A percentile compares a stretch with the other conserved stretches of the same genome.
Conservation (phyloP, 1,140 invertebrate species). For the Chionoecetes opilio region DNA sequence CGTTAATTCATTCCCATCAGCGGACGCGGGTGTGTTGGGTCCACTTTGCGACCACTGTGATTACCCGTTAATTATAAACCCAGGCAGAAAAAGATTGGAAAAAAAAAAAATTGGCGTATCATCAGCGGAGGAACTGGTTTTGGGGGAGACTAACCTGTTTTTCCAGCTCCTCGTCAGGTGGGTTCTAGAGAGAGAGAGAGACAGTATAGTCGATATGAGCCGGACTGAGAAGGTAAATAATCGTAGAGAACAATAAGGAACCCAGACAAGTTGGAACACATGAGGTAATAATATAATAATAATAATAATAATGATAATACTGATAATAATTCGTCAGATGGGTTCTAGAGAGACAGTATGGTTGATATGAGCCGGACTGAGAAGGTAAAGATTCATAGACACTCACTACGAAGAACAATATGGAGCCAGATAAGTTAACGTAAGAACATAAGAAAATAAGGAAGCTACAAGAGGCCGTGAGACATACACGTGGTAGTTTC, state of each 20-base stretch:
- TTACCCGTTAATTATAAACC: constrained; percentile 30
- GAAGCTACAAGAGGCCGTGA: too few relatives aligned
- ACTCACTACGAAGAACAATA: background rate
- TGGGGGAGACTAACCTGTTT: background rate
- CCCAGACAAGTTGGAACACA: too few relatives aligned
- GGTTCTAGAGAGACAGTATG: background rate
- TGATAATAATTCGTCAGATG: background rate
- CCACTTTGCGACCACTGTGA: constrained; percentile 15
- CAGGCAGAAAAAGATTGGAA: background rate
- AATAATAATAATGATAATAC: too few relatives aligned
- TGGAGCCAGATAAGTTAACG: background rate
- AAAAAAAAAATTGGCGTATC: constrained; percentile 6
- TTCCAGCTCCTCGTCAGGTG: background rate
- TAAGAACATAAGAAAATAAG: background rate
- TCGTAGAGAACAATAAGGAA: too few relatives aligned
- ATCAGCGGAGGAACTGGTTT: background rate
- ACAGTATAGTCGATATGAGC: background rate
- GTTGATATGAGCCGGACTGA: background rate
- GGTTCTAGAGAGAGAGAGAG: background rate
- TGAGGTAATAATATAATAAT: too few relatives aligned
- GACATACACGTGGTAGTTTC: too few relatives aligned
- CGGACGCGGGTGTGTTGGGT: background rate
- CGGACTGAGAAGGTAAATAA: too few relatives aligned
- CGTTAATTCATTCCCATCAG: constrained; percentile 20
- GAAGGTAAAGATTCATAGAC: background rate